These are phyloP conservation scores for Clanis bilineata DNA, from an alignment of 2,888 invertebrate species.

Conservation along the genomic window DNA sequence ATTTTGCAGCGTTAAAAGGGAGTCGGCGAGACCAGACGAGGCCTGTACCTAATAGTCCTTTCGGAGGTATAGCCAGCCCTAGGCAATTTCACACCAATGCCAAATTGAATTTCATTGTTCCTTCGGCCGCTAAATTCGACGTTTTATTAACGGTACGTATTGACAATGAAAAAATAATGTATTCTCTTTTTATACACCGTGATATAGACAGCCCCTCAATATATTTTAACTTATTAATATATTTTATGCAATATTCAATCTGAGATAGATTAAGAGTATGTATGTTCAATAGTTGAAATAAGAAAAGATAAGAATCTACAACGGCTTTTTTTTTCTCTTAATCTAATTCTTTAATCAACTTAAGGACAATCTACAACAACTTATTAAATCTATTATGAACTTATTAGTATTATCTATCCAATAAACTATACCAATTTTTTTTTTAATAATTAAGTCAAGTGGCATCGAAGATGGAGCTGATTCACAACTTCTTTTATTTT, in stretches of 20 bases:
- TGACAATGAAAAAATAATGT: not conserved
- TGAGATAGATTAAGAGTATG: too few relatives aligned
- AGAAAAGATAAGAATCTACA: too few relatives aligned
- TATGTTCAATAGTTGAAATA: too few relatives aligned
- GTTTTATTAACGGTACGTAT: slow-evolving; percentile 24
- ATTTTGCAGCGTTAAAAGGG: slow-evolving; percentile 35
- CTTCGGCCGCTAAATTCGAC: slow-evolving; percentile 27
- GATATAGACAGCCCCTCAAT: too few relatives aligned
- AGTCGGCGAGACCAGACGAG: slow-evolving; percentile 35
- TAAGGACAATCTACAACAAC: too few relatives aligned
- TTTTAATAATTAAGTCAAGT: not conserved
- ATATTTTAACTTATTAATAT: too few relatives aligned
- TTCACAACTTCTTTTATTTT: not conserved
- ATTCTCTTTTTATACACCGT: not conserved
- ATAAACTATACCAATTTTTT: not conserved
- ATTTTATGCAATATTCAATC: too few relatives aligned
- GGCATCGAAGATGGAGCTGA: not conserved
- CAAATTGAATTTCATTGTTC: slow-evolving; percentile 53
- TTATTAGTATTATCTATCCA: not conserved
- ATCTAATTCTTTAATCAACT: too few relatives aligned
- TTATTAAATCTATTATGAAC: too few relatives aligned
- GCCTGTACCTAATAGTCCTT: slow-evolving; percentile 60
- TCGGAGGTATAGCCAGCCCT: slow-evolving; percentile 38
- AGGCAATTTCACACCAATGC: slow-evolving; percentile 51
- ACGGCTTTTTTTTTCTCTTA: too few relatives aligned